Evolutionary conservation across 2,113 vertebrate genomes (phyloP).

Genomic region (Cromileptes altivelis): DNA sequence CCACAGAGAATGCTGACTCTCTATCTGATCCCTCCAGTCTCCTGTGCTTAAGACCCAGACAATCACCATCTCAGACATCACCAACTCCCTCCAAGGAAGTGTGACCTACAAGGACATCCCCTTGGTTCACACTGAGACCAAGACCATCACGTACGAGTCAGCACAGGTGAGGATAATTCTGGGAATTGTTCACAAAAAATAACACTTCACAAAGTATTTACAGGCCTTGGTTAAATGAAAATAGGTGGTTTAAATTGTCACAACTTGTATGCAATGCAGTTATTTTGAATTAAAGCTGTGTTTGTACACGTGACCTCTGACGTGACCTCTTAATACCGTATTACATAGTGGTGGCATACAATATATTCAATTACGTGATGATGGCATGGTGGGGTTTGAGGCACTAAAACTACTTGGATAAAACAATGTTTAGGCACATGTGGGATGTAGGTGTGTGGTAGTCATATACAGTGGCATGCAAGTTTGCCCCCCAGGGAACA

Average conservation of each 20-base stretch:
- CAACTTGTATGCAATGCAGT: neutral
- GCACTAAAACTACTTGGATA: too few relatives aligned
- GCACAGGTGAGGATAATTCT: slow-evolving; percentile 88
- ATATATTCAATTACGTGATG: too few relatives aligned
- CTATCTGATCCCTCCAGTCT: slow-evolving; percentile 84
- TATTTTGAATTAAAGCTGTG: neutral
- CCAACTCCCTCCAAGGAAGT: slow-evolving; percentile 88
- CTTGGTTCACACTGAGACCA: slow-evolving; percentile 96
- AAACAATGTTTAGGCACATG: too few relatives aligned
- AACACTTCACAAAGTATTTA: neutral
- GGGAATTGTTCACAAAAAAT: neutral
- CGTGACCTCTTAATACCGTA: neutral
- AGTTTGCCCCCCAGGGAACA: too few relatives aligned
- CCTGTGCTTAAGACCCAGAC: slow-evolving; percentile 96
- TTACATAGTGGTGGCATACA: too few relatives aligned
- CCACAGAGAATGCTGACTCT: slow-evolving; percentile 39
- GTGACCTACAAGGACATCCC: slow-evolving; percentile 93
- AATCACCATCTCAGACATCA: slow-evolving; percentile 94
- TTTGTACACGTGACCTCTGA: neutral
- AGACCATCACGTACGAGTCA: slow-evolving; percentile 98
- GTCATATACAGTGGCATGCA: too few relatives aligned
- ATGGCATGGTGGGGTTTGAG: too few relatives aligned
- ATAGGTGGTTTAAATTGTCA: neutral
- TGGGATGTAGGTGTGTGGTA: too few relatives aligned
- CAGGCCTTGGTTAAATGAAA: neutral